These are phyloP conservation scores for Bubo blakistoni DNA, from an alignment of 2,113 vertebrate genomes.

Conservation along the genomic window DNA sequence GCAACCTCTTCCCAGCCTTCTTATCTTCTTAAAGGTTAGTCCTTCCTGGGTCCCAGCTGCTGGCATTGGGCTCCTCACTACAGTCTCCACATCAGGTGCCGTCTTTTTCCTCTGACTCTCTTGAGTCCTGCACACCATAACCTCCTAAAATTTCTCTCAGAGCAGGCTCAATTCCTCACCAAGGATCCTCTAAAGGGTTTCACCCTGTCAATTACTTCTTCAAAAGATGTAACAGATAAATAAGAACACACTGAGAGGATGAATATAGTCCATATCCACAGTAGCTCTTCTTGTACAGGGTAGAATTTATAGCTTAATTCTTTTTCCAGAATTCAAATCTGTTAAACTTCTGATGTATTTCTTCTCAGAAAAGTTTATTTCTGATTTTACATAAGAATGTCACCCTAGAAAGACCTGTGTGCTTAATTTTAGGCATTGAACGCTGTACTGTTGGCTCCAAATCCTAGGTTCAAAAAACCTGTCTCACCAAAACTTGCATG, in stretches of 20 bases:
- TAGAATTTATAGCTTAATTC: not conserved
- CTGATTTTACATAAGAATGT: not conserved
- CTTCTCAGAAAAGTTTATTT: not conserved
- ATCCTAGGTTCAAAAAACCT: not conserved
- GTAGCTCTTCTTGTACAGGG: not conserved
- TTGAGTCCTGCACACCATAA: not conserved
- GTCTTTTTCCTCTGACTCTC: not conserved
- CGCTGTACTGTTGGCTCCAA: not conserved
- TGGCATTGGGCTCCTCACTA: fast-evolving
- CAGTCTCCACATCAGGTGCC: fast-evolving
- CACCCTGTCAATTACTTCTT: not conserved
- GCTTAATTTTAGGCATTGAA: not conserved
- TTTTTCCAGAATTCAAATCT: not conserved
- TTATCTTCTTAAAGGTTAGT: not conserved
- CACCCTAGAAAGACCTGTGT: not conserved
- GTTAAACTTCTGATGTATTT: not conserved
- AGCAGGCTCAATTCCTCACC: not conserved
- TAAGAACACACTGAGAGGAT: not conserved
- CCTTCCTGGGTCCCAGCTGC: not conserved
- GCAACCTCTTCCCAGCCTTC: not conserved
- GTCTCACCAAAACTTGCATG: not conserved
- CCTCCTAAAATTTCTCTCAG: not conserved
- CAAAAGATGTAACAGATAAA: not conserved
- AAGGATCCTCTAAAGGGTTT: not conserved
- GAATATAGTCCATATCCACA: not conserved